Evolutionary conservation across 1,140 invertebrate genomes (phyloP), one percentile per base, ranked within the genome.

Genomic region (Drosophila equinoxialis): DNA sequence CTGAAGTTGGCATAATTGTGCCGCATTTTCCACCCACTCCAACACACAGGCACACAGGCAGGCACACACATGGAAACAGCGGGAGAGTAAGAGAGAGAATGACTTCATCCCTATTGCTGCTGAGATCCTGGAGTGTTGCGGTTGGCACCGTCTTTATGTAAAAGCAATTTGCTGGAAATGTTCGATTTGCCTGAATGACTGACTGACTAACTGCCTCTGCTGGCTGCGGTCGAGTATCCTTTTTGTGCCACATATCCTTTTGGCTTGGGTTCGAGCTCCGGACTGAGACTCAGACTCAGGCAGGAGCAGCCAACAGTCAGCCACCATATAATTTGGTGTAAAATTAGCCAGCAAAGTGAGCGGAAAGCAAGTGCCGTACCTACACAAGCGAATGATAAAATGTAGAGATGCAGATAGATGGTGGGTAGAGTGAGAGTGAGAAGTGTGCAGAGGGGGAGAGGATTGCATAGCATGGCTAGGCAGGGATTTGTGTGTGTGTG

Each of bases 121-220:
- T 60, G 74, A 77, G 72, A 66, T 60, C 59, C n/a, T 45, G 42
- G 71, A 60, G 67, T 64, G 71, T 61, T 60, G 70, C 73, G 67
- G 58, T 66, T 82, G 81, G 71, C 73, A 68, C 75, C 45, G 78
- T 76, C 79, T 90, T 90, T 90, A 90, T 90, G 86, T 86, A 81
- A 90, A 85, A 69, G 85, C 86, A 90, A 90, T 90, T 90, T 90
- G 79, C 79, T 90, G 85, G 85, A 90, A 90, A 90, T 77, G 79
- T 90, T 90, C 85, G 85, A 90, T 90, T 79, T 77, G 70, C 66
- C 61, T 20, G 68, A 6, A 33, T 65, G 17, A 58, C 65, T 65
- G 35, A 58, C 14, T 26, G 57, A 65, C n/a, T 26, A 41, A 59
- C 59, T 75, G 23, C n/a, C 17, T n/a, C 33, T 58, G n/a, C 61